Base-by-base conservation (phyloP, 2,113 vertebrate species). In the Coracopsis vasa region DNA sequence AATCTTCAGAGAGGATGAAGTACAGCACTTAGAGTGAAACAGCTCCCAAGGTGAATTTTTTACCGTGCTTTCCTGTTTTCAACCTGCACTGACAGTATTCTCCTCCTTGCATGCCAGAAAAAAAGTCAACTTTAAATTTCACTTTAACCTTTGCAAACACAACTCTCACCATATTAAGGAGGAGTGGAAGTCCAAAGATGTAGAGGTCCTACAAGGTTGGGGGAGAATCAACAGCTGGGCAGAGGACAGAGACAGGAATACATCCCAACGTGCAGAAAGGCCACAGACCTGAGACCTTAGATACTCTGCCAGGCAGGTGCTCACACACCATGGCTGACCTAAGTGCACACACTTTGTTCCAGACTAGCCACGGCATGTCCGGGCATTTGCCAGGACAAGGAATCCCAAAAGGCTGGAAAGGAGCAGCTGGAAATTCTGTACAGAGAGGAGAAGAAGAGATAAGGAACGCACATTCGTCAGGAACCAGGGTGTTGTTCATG, bases 391-490 rank as follows among this genome's bases (percentile, higher is more conserved):
- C 62, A 61, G 66, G 61, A 69, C 51, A 48, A 50, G 23, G 33
- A 45, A 47, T 39, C 51, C 7, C 47, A 79, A 51, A n/a, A 71
- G 16, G 5, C 33, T 33, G n/a, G 42, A 58, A 58, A 79, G 39
- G 3, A 90, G 33, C 45, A 85, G 61, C 35, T 82, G 39, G 56
- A 81, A 71, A 93, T 56, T 81, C 54, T 85, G 51, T 42, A 74
- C 16, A 56, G 28, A 53, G 27, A 70, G 25, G 15, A 79, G 56
- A 60, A 3, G 13, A 86, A 74, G 21, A 37, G 23, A 21, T 41
- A 60, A 54, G 27, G 48, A 70, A 67, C 1, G 0, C 0, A 1
- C 3, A 64, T 61, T 60, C 1, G 3, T 28, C 21, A 50, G n/a
- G 31, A 88, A 27, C 7, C 0, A 1, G 53, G 48, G 25, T n/a